Evolutionary conservation across 2,113 vertebrate genomes (phyloP), one percentile per base, ranked within the genome.

Genomic region (Syngnathus typhle): DNA sequence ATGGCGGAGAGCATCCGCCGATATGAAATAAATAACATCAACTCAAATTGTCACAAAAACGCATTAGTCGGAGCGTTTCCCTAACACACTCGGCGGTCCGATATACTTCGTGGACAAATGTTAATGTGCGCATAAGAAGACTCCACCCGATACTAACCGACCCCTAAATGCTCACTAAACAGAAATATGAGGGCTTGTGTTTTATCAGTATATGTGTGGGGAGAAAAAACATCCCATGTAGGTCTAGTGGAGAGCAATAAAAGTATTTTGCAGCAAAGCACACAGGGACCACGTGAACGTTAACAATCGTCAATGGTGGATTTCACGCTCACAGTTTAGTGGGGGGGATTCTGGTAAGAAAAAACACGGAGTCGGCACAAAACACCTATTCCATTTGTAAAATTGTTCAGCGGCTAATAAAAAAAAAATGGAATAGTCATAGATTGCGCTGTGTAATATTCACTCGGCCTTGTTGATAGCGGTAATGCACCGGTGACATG

Each of bases 21-120:
- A 77, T 71, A 74, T 54, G 71, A 74, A 69, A 75, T 56, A 58
- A 79, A 66, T 36, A 73, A 69, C 19, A 27, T 49, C 56, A 63
- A 68, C 59, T 32, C 10, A 18, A 77, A 66, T 49, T 21, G 54
- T 73, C 64, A 67, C 38, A 52, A 63, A 32, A 69, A 69, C 21
- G 37, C 27, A 61, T 72, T 76, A 62, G 36, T 52, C 66, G 6
- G 37, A 67, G n/a, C 37, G 7, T 44, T 72, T 76, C 18, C 7
- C 38, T 68, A 67, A 75, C 64, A 36, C 68, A 58, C 15, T 19
- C 27, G 19, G 27, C 18, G 12, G 41, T 38, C 13, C 46, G 64
- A 74, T n/a, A 56, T 32, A 27, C 62, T 68, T 18, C 41, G 32
- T 68, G 23, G 46, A 65, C 36, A 37, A 64, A 77, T 73, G 44